A percentile compares a stretch with the other conserved stretches of the same genome.
Conservation (phyloP, 2,888 invertebrate species). For the Iphiclides podalirius region DNA sequence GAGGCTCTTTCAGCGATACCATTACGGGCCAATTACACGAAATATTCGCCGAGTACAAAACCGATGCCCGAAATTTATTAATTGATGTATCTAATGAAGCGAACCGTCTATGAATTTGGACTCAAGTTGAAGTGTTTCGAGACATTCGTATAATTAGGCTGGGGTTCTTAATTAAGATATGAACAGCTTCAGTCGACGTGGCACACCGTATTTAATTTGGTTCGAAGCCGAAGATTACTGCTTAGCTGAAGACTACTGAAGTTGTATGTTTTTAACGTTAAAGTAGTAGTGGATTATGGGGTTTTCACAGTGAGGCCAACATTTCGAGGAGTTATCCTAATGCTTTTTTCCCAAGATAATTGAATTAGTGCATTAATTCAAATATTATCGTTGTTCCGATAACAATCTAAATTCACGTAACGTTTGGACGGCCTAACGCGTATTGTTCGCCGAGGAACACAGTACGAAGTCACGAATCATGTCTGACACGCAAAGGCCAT, state of each 20-base stretch:
- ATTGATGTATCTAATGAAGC: conserved; percentile 21
- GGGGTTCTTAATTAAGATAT: no score
- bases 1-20: conserved; percentile 39
- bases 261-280: no score
- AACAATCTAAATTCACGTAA: background rate
- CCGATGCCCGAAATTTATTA: conserved; percentile 40
- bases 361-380: conserved; percentile 17
- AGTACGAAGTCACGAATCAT: conserved; percentile 14
- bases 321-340: no score
- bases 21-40: conserved; percentile 35
- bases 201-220: no score
- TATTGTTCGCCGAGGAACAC: conserved; percentile 13
- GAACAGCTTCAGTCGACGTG: no score
- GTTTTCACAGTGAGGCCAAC: no score
- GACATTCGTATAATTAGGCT: background rate
- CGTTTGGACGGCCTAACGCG: background rate
- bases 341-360: conserved; percentile 29
- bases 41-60: conserved; percentile 44
- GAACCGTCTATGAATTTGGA: background rate
- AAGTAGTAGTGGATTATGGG: no score
- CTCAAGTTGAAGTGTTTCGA: background rate
- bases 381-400: background rate
- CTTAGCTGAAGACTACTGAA: no score
- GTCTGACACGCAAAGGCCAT: conserved; percentile 42
- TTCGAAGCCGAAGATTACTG: no score